Percentiles rank a stretch among this genome's conserved stretches.
Evolutionary conservation across 2,113 vertebrate species (phyloP).

Genomic region (Fulmarus glacialis): DNA sequence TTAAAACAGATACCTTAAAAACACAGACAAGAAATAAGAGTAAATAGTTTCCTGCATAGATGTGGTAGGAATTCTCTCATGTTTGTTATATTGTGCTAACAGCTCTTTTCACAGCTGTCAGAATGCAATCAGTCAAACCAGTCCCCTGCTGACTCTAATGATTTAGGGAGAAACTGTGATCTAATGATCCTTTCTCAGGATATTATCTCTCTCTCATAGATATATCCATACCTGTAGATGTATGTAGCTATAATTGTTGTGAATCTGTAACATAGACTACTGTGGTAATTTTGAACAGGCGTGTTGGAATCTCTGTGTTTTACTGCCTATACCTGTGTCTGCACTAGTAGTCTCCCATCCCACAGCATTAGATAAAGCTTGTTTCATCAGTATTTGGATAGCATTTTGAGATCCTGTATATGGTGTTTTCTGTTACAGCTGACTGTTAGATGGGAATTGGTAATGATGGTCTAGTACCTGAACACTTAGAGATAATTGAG

Average conservation of each 20-base stretch:
- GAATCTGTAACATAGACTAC: neutral
- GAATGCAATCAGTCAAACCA: neutral
- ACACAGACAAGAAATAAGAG: neutral
- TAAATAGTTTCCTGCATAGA: neutral
- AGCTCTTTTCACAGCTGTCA: neutral
- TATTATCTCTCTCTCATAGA: neutral
- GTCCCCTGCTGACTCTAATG: neutral
- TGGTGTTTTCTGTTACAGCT: neutral
- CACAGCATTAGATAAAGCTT: neutral
- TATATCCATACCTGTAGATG: neutral
- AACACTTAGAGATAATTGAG: neutral
- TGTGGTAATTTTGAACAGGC: neutral
- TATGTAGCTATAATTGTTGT: neutral
- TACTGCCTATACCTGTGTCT: neutral
- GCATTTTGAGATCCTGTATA: neutral
- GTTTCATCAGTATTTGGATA: neutral
- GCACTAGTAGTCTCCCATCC: neutral
- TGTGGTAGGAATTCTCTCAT: neutral
- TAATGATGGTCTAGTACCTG: neutral
- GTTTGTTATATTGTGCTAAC: neutral
- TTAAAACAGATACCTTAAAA: constrained; percentile 3
- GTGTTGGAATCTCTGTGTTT: neutral
- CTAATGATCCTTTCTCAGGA: neutral
- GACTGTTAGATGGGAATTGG: neutral
- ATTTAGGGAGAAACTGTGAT: neutral